A percentile compares a stretch with the other conserved stretches of the same genome.
Conservation (phyloP, 2,797 vertebrate species). For the Pelodytes ibericus region DNA sequence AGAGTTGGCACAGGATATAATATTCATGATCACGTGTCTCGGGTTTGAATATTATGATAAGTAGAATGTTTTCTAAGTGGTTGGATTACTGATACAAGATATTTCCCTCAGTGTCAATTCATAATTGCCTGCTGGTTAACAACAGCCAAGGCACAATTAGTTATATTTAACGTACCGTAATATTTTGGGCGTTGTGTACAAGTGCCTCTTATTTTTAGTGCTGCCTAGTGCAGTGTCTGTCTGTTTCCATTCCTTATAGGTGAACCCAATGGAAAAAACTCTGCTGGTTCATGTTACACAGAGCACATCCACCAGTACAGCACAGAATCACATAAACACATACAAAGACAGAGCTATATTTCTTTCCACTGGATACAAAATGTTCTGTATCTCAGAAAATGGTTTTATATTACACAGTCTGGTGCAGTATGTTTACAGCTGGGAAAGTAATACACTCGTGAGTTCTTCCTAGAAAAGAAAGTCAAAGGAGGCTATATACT, state of each 20-base stretch:
- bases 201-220: slow-evolving; percentile 59
- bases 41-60: not conserved
- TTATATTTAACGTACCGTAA: too few species aligned
- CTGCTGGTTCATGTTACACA: slow-evolving; percentile 62
- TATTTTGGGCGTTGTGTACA: not conserved
- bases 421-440: slow-evolving; percentile 69
- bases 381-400: slow-evolving; percentile 69
- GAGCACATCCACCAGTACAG: slow-evolving; percentile 64
- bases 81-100: not conserved
- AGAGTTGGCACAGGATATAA: not conserved
- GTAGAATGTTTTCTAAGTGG: not conserved
- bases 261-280: slow-evolving; percentile 70
- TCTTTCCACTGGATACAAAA: slow-evolving; percentile 65
- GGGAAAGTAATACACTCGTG: slow-evolving; percentile 49
- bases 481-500: slow-evolving; percentile 36
- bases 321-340: slow-evolving; percentile 62
- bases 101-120: not conserved
- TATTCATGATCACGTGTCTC: slow-evolving; percentile 4
- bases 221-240: slow-evolving; percentile 60
- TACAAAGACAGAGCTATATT: slow-evolving; percentile 64
- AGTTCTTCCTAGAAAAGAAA: slow-evolving; percentile 59
- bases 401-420: slow-evolving; percentile 65
- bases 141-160: not conserved
- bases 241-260: slow-evolving; percentile 60
- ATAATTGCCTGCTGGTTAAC: not conserved